Evolutionary conservation across 2,113 vertebrate genomes (phyloP).

Genomic region (Brachirus orientalis): DNA sequence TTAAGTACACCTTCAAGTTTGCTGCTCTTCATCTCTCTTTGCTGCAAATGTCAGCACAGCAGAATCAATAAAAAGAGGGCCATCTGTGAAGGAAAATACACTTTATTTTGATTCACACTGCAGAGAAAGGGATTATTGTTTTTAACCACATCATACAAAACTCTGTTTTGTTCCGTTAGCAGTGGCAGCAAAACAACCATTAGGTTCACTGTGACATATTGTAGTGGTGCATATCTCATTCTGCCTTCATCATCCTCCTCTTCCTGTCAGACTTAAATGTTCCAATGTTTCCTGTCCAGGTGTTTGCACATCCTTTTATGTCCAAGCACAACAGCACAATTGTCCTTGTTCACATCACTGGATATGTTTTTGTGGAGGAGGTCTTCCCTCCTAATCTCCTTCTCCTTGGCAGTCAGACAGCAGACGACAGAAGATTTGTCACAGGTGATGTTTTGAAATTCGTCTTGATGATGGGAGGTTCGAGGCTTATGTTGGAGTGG

Average conservation of each 20-base stretch:
- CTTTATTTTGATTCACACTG: conserved; percentile 45
- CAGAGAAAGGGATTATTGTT: conserved; percentile 43
- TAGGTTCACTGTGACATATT: conserved; percentile 27
- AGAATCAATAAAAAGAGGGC: conserved; percentile 55
- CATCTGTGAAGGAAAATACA: conserved; percentile 43
- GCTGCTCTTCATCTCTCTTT: conserved; percentile 55
- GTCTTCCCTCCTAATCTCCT: background rate
- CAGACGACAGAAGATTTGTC: background rate
- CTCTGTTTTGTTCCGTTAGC: conserved; percentile 8
- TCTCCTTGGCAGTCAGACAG: background rate
- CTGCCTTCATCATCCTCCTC: conserved; percentile 29
- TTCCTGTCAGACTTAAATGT: conserved; percentile 16
- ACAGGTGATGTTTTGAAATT: no score
- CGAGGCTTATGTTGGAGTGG: no score
- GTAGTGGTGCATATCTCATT: conserved; percentile 16
- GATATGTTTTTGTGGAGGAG: conserved; percentile 28
- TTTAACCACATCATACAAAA: conserved; percentile 43
- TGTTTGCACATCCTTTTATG: conserved; percentile 12
- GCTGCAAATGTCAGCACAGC: conserved; percentile 59
- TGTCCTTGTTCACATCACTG: conserved; percentile 19
- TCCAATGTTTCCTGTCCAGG: conserved; percentile 28
- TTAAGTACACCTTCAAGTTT: conserved; percentile 58
- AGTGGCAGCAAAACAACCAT: conserved; percentile 36
- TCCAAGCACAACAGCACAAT: conserved; percentile 17
- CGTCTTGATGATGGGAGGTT: no score